Evolutionary conservation across 92 coral and sea anemone species (phyloP).

Genomic region (Zoanthus gigantus): DNA sequence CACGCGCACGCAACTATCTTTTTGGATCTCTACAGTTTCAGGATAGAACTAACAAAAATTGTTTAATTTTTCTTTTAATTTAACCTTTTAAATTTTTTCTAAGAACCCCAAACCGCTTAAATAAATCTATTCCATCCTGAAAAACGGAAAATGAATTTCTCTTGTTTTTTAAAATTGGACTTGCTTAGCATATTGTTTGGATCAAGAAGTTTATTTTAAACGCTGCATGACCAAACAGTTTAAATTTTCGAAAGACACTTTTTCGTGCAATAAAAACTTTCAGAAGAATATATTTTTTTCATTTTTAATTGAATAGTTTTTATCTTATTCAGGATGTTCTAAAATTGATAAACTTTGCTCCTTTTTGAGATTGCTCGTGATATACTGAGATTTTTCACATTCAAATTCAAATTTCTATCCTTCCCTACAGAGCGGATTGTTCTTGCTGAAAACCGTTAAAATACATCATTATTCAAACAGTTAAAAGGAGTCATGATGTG

Average conservation of each 20-base stretch:
- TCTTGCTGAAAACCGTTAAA: slow-evolving; percentile 38
- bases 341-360: slow-evolving; percentile 11
- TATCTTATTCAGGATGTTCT: not conserved
- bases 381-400: slow-evolving; percentile 33
- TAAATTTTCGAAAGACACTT: not conserved
- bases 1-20: not conserved
- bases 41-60: not conserved
- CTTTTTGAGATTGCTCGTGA: slow-evolving; percentile 2
- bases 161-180: not conserved
- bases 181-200: not conserved
- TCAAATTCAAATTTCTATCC: slow-evolving; percentile 44
- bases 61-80: not conserved
- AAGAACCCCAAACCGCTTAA: not conserved
- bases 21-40: not conserved
- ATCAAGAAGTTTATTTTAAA: not conserved
- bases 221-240: not conserved
- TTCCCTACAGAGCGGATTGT: slow-evolving; percentile 30
- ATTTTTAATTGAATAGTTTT: not conserved
- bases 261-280: not conserved
- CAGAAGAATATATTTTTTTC: not conserved
- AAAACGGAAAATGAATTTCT: not conserved
- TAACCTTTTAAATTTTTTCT: not conserved
- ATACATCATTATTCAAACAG: slow-evolving; percentile 38
- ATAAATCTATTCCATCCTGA: not conserved
- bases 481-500: slow-evolving; percentile 19